Percentiles rank a stretch among this genome's conserved stretches.
Evolutionary conservation across 2,888 invertebrate species (phyloP).

Genomic region (Atethmia centrago): DNA sequence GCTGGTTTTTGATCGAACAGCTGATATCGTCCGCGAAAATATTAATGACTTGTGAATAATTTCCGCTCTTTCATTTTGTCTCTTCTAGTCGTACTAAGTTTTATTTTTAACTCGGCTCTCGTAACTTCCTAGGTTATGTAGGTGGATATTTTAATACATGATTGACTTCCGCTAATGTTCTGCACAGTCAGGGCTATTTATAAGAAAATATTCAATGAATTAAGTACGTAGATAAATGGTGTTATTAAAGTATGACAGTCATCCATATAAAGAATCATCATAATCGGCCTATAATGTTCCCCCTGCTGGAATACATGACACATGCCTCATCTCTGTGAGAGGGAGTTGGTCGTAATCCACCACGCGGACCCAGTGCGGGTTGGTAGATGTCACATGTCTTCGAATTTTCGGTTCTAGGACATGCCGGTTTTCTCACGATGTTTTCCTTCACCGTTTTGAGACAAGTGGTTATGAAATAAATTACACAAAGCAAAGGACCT

Average conservation of each 20-base stretch:
- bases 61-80: not conserved
- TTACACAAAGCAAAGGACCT: too few species aligned
- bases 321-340: too few species aligned
- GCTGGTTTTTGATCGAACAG: conserved; percentile 3
- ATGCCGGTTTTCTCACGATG: too few species aligned
- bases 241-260: conserved; percentile 1
- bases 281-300: too few species aligned
- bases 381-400: too few species aligned
- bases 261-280: conserved; percentile 18
- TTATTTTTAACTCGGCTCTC: not conserved
- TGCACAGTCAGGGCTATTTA: not conserved
- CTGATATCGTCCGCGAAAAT: conserved; percentile 6
- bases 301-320: too few species aligned
- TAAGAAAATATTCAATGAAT: not conserved
- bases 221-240: not conserved
- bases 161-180: conserved; percentile 27
- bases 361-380: too few species aligned
- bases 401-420: too few species aligned
- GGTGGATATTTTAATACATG: conserved; percentile 1
- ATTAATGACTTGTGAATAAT: not conserved
- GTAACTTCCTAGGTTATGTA: not conserved
- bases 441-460: too few species aligned
- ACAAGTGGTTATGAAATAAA: too few species aligned
- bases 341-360: too few species aligned
- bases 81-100: not conserved